These are phyloP conservation scores for Macrostomum cliftonense DNA, from an alignment of 2,888 invertebrate species.

Conservation along the genomic window DNA sequence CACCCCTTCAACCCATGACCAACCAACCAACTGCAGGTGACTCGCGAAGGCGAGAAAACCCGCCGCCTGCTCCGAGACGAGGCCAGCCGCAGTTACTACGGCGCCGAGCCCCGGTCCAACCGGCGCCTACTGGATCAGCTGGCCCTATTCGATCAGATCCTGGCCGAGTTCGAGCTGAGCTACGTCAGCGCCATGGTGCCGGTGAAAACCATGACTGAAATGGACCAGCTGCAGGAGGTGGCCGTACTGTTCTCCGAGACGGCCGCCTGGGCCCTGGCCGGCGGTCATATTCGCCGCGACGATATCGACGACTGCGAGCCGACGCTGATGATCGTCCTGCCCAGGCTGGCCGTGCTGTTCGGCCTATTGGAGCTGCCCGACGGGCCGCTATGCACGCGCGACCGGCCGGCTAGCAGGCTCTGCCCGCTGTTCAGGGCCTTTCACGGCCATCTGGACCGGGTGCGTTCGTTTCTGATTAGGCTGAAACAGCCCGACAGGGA, in stretches of 20 bases:
- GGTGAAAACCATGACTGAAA: constrained; percentile 82
- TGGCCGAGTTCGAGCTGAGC: constrained; percentile 86
- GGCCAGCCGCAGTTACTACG: no score
- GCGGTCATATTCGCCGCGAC: not conserved
- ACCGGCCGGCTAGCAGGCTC: constrained; percentile 31
- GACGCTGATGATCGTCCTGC: constrained; percentile 4
- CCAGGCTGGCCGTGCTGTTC: constrained; percentile 4
- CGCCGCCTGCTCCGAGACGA: no score
- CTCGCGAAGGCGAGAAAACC: constrained; percentile 11
- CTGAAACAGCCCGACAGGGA: no score
- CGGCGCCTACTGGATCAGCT: constrained; percentile 20
- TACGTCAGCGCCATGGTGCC: constrained; percentile 99
- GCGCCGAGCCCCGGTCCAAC: no score
- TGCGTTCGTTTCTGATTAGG: no score
- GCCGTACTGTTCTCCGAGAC: constrained; percentile 93
- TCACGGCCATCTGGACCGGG: no score
- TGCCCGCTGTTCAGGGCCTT: no score
- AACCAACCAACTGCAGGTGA: no score
- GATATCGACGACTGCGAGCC: constrained; percentile 7
- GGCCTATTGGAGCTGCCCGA: constrained; percentile 2
- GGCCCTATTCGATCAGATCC: constrained; percentile 70
- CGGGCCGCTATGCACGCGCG: constrained; percentile 2
- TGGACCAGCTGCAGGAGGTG: constrained; percentile 83
- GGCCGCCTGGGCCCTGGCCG: constrained; percentile 42
- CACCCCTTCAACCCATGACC: no score